These are phyloP conservation scores for Gastrophryne carolinensis DNA, from an alignment of 2,797 vertebrate species.

Conservation along the genomic window DNA sequence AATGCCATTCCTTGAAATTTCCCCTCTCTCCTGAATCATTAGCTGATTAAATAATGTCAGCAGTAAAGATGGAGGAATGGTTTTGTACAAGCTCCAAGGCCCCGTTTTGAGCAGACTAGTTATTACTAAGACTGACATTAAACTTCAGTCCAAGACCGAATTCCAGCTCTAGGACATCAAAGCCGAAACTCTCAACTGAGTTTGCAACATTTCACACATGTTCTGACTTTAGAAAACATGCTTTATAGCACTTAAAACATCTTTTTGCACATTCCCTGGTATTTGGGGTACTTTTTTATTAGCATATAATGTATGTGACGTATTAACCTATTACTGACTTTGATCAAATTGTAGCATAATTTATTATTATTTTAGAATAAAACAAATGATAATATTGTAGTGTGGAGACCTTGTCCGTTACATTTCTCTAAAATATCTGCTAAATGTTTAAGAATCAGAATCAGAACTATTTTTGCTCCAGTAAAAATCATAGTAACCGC, in stretches of 20 bases:
- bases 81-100: slow-evolving; percentile 10
- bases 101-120: background rate
- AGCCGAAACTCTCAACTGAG: background rate
- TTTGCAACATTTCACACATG: slow-evolving; percentile 32
- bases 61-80: slow-evolving; percentile 1
- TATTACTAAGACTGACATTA: slow-evolving; percentile 7
- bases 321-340: too few relatives aligned
- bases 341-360: background rate
- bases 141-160: slow-evolving; percentile 19
- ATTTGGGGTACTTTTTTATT: background rate
- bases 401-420: too few relatives aligned
- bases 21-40: slow-evolving; percentile 28
- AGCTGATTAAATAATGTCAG: slow-evolving; percentile 10
- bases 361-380: too few relatives aligned
- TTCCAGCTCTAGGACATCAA: slow-evolving; percentile 8
- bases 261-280: slow-evolving; percentile 6
- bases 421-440: too few relatives aligned
- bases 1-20: slow-evolving; percentile 18
- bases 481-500: too few relatives aligned
- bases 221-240: slow-evolving; percentile 10
- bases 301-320: background rate
- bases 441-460: too few relatives aligned
- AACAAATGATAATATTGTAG: too few relatives aligned
- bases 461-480: too few relatives aligned
- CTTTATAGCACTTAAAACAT: slow-evolving; percentile 17